phyloP scores from a whole-genome alignment of 2,797 vertebrate genomes.

The Pipistrellus nathusii region DNA sequence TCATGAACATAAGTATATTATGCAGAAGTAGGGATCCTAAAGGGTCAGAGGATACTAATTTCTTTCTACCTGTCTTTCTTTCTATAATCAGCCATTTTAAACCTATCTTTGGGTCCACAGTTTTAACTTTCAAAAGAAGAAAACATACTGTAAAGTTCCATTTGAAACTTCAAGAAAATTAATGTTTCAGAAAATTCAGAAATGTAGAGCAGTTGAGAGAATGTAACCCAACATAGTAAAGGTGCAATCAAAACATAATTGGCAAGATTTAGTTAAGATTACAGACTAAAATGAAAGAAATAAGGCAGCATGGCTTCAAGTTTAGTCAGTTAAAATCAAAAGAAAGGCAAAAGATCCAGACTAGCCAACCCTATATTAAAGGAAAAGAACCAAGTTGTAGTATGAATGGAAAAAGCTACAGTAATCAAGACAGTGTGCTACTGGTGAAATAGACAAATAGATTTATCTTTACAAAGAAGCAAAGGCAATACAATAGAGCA shows the following conservation, averaged over 20 bases:
- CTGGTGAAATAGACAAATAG: neutral
- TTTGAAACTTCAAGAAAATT: constrained; percentile 2
- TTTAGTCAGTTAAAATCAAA: constrained; percentile 2
- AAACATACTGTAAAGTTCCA: neutral
- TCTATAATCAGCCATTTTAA: neutral
- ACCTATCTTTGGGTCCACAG: neutral
- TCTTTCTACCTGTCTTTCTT: neutral
- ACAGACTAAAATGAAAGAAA: neutral
- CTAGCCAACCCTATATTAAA: neutral
- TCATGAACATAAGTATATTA: neutral
- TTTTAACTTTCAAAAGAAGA: constrained; percentile 4
- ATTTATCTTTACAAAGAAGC: neutral
- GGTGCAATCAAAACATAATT: neutral
- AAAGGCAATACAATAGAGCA: neutral
- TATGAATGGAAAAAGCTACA: neutral
- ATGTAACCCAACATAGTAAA: neutral
- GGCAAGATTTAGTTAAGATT: neutral
- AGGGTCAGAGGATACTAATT: neutral
- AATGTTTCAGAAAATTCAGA: constrained; percentile 31
- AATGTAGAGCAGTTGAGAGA: neutral
- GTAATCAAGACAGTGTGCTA: neutral
- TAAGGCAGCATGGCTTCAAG: neutral
- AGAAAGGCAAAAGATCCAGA: neutral
- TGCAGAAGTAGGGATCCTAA: neutral
- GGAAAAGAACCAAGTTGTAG: neutral